Conservation (phyloP, 2,797 vertebrate species). For the Odontamblyopus rebecca region DNA sequence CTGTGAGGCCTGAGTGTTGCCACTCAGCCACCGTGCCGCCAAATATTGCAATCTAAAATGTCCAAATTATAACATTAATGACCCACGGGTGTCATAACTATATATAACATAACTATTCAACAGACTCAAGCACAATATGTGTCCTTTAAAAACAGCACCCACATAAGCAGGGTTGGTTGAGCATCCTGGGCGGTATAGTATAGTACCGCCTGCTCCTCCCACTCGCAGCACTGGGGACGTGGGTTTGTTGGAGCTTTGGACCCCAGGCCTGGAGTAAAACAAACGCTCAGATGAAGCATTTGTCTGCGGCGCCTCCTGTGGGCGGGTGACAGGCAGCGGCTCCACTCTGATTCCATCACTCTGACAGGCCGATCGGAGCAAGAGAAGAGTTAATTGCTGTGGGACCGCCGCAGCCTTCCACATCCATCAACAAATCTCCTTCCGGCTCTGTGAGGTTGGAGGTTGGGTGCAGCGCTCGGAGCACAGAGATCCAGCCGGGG, state of each 20-base stretch:
- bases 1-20: no score
- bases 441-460: conserved; percentile 62
- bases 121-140: no score
- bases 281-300: conserved; percentile 73
- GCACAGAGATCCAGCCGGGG: conserved; percentile 48
- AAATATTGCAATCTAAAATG: no score
- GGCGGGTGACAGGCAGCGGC: conserved; percentile 61
- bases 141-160: not conserved
- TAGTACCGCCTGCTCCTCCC: not conserved
- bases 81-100: no score
- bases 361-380: conserved; percentile 74
- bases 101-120: no score
- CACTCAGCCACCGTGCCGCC: no score
- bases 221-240: conserved; percentile 27
- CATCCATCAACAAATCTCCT: conserved; percentile 75
- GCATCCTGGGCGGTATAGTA: conserved; percentile 21
- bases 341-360: conserved; percentile 72
- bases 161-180: not conserved
- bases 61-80: no score
- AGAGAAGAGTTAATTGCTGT: conserved; percentile 81
- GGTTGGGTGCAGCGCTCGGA: conserved; percentile 62
- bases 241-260: conserved; percentile 24
- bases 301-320: conserved; percentile 68
- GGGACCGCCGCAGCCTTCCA: conserved; percentile 72
- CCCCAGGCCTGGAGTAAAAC: conserved; percentile 67